A percentile compares a stretch with the other conserved stretches of the same genome.
phyloP scores from a whole-genome alignment of 2,888 invertebrate genomes.

The Nemapogon koenigi region DNA sequence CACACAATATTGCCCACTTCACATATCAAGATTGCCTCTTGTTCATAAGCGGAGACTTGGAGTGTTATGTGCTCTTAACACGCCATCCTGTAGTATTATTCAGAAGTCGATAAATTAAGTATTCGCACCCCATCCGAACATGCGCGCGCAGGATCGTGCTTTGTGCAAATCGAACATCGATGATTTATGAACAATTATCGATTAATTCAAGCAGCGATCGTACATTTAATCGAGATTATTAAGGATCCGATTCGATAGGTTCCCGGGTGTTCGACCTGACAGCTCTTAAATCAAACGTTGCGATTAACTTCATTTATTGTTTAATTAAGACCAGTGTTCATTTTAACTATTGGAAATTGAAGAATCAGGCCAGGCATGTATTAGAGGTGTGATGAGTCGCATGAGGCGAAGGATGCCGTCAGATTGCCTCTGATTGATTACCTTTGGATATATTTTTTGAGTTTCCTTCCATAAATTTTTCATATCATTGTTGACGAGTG shows the following conservation, averaged over 20 bases:
- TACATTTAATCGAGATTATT: slow-evolving; percentile 58
- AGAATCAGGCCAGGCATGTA: no score
- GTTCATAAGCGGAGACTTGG: slow-evolving; percentile 7
- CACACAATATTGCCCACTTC: slow-evolving; percentile 7
- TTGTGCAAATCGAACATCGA: slow-evolving; percentile 60
- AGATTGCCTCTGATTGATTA: no score
- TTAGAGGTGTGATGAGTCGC: no score
- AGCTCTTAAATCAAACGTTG: slow-evolving; percentile 35
- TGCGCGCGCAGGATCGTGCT: slow-evolving; percentile 29
- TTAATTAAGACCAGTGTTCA: slow-evolving; percentile 28
- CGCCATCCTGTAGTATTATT: slow-evolving; percentile 48
- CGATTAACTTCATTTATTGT: slow-evolving; percentile 25
- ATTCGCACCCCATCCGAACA: slow-evolving; percentile 48
- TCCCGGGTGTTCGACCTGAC: slow-evolving; percentile 29
- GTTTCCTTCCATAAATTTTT: no score
- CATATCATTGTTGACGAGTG: no score
- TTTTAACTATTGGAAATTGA: no score
- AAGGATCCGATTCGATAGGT: slow-evolving; percentile 30
- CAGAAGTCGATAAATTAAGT: slow-evolving; percentile 47
- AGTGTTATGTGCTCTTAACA: slow-evolving; percentile 51
- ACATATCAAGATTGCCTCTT: slow-evolving; percentile 6
- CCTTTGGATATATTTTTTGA: no score
- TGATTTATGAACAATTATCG: slow-evolving; percentile 65
- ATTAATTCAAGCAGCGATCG: slow-evolving; percentile 64
- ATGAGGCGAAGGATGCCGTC: no score